These are phyloP conservation scores for Synanthedon formicaeformis DNA, from an alignment of 2,888 invertebrate genomes.

Conservation along the genomic window DNA sequence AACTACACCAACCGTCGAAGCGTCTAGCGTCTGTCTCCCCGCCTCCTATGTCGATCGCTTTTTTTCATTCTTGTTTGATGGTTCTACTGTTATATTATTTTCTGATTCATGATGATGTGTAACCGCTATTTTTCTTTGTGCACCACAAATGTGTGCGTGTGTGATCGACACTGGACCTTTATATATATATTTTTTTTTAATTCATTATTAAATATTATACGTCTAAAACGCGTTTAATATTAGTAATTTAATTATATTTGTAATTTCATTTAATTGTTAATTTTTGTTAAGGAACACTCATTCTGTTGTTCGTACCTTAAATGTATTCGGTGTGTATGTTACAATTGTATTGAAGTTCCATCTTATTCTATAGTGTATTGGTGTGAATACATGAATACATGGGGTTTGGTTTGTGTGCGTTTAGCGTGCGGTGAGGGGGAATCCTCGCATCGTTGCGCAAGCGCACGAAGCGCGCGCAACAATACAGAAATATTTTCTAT, in stretches of 20 bases:
- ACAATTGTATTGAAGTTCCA: constrained; percentile 33
- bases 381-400: constrained; percentile 17
- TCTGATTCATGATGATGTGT: constrained; percentile 58
- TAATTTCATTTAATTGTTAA: constrained; percentile 25
- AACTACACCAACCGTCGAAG: constrained; percentile 57
- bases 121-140: constrained; percentile 55
- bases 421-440: no score
- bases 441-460: no score
- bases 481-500: neutral
- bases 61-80: constrained; percentile 55
- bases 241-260: constrained; percentile 18
- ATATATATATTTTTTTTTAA: constrained; percentile 7
- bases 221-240: constrained; percentile 10
- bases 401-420: constrained; percentile 2
- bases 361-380: constrained; percentile 26
- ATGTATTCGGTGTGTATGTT: constrained; percentile 20
- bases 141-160: constrained; percentile 14
- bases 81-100: constrained; percentile 58
- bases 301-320: constrained; percentile 33
- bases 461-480: neutral
- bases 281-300: constrained; percentile 30
- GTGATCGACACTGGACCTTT: constrained; percentile 39
- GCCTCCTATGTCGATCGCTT: constrained; percentile 53
- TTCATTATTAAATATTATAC: no score
- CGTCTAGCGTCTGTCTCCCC: constrained; percentile 27